Conservation (phyloP, 2,113 vertebrate genomes). For the Syrmaticus mikado region DNA sequence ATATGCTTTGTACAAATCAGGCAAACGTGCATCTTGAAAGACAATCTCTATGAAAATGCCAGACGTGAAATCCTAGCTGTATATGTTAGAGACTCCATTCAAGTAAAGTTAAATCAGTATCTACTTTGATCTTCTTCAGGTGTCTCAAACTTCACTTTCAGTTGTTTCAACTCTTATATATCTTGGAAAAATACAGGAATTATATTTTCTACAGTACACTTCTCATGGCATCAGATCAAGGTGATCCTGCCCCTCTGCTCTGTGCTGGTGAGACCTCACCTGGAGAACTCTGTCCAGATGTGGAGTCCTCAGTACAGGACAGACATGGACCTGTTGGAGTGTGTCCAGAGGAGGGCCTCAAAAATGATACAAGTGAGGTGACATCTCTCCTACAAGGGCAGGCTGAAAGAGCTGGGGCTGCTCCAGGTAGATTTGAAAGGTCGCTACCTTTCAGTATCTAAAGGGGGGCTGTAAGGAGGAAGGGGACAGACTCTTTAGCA, state of each 20-base stretch:
- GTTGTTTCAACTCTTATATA: neutral
- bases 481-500: neutral
- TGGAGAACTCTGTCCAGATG: neutral
- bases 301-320: too few relatives aligned
- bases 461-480: neutral
- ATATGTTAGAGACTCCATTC: neutral
- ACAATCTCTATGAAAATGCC: neutral
- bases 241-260: neutral
- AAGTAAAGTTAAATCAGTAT: neutral
- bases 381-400: neutral
- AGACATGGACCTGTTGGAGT: neutral
- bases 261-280: neutral
- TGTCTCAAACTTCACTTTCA: neutral
- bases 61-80: neutral
- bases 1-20: neutral
- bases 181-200: neutral
- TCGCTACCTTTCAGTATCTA: neutral
- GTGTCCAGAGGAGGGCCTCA: neutral
- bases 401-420: neutral
- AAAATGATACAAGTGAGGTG: neutral
- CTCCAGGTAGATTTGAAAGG: neutral
- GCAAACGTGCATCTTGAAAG: neutral
- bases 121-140: neutral
- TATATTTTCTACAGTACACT: neutral
- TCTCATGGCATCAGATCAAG: too few relatives aligned